These are phyloP conservation scores for Dione juno DNA, from an alignment of 2,888 invertebrate genomes.

Conservation along the genomic window DNA sequence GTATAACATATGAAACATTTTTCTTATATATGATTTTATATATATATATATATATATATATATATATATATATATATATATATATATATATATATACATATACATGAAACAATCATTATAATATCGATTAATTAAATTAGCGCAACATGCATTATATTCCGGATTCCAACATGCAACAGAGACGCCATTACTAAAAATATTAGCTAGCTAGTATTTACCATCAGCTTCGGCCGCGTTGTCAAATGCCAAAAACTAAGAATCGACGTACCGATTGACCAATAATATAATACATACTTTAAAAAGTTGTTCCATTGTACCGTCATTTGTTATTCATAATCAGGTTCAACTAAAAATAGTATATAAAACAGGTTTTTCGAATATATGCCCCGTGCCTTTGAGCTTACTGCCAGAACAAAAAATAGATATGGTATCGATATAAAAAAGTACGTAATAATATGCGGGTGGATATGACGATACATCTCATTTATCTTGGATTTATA, in stretches of 20 bases:
- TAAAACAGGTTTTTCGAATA: conserved; percentile 19
- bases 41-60: no score
- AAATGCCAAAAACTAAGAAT: no score
- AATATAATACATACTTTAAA: conserved; percentile 13
- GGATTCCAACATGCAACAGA: no score
- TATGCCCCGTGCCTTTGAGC: conserved; percentile 16
- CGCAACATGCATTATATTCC: neutral
- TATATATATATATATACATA: conserved; percentile 1
- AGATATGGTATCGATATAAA: neutral
- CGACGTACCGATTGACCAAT: no score
- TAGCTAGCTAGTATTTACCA: neutral
- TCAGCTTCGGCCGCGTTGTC: no score
- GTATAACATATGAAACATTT: no score
- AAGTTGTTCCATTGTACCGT: conserved; percentile 6
- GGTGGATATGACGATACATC: conserved; percentile 9
- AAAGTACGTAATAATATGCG: conserved; percentile 1
- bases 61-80: no score
- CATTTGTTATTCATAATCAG: conserved; percentile 24
- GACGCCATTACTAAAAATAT: no score
- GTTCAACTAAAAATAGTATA: conserved; percentile 14
- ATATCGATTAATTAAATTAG: neutral
- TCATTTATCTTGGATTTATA: conserved; percentile 22
- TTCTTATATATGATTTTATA: no score
- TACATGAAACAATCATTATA: neutral
- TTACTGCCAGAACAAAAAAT: conserved; percentile 11